phyloP scores from a whole-genome alignment of 1,140 invertebrate genomes.

The Sipha flava region DNA sequence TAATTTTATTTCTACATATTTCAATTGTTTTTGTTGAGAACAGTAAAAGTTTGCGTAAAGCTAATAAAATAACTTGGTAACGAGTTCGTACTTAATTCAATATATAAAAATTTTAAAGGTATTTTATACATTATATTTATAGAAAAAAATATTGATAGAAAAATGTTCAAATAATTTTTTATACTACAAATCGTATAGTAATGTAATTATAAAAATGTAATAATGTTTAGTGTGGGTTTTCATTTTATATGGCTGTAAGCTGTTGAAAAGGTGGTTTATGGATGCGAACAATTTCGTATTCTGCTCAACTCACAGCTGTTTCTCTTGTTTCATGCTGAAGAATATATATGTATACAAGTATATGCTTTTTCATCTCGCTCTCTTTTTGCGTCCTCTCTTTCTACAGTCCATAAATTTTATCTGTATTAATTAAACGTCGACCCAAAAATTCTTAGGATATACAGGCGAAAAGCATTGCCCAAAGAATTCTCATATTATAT shows the following conservation, averaged over 20 bases:
- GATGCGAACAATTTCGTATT: background rate
- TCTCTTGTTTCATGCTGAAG: background rate
- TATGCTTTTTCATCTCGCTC: background rate
- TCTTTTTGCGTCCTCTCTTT: background rate
- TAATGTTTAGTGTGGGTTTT: background rate
- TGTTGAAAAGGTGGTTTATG: background rate
- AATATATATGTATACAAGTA: background rate
- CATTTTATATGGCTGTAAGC: background rate
- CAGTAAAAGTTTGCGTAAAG: no score
- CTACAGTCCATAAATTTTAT: constrained; percentile 6
- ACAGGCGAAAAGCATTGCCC: background rate
- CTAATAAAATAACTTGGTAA: no score
- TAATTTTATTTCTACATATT: no score
- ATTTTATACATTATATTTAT: no score
- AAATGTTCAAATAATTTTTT: no score
- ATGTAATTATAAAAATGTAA: no score
- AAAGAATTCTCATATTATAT: constrained; percentile 26
- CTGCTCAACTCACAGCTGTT: background rate
- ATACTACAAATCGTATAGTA: no score
- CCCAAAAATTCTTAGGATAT: background rate
- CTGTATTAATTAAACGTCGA: constrained; percentile 28
- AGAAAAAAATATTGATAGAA: no score
- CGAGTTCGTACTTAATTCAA: no score
- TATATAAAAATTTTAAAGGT: no score
- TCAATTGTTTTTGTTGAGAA: no score